A percentile compares a stretch with the other conserved stretches of the same genome.
Evolutionary conservation across 2,113 vertebrate species (phyloP).

Genomic region (Fulmarus glacialis): DNA sequence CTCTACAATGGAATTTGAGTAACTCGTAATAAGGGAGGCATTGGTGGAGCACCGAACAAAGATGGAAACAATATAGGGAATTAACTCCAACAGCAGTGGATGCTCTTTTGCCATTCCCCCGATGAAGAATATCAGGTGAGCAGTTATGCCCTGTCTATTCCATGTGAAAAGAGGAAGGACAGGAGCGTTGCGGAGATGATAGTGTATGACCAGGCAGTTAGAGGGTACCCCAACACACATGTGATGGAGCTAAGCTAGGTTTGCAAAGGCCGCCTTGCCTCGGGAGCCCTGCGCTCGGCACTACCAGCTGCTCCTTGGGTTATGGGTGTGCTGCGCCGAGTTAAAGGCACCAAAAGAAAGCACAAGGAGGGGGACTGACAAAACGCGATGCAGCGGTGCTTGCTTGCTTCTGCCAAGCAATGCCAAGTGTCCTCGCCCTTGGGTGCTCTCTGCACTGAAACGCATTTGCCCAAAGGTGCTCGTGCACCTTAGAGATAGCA

Average conservation of each 20-base stretch:
- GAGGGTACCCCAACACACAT: rapidly evolving
- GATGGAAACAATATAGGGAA: not conserved
- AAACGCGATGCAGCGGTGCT: rapidly evolving
- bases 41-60: not conserved
- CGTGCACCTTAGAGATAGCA: not conserved
- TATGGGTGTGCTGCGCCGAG: rapidly evolving
- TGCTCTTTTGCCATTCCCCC: not conserved
- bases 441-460: not conserved
- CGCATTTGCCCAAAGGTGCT: not conserved
- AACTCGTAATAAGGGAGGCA: not conserved
- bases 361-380: rapidly evolving
- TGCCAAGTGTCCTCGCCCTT: not conserved
- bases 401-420: not conserved
- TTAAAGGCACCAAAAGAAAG: not conserved
- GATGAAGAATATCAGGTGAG: not conserved
- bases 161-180: not conserved
- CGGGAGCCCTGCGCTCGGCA: not conserved
- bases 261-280: not conserved
- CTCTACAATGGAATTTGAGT: not conserved
- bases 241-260: not conserved
- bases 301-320: not conserved
- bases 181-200: rapidly evolving
- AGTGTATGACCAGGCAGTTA: not conserved
- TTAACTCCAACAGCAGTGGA: not conserved
- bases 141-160: not conserved